A percentile compares a stretch with the other conserved stretches of the same genome.
phyloP scores from a whole-genome alignment of 2,888 invertebrate species.

The Drosophila nr. fundita region DNA sequence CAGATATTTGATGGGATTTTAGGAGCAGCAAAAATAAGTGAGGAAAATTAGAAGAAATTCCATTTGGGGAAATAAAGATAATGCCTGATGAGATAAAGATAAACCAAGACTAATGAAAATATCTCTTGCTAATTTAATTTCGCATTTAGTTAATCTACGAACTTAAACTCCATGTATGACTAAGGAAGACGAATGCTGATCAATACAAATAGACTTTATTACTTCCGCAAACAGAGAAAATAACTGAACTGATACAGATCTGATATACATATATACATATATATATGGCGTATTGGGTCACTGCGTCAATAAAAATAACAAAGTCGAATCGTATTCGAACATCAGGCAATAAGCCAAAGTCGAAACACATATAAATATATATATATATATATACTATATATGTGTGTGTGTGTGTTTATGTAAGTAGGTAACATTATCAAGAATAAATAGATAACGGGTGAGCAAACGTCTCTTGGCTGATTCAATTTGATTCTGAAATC shows the following conservation, averaged over 20 bases:
- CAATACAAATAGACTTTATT: neutral
- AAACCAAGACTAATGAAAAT: neutral
- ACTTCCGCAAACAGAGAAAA: neutral
- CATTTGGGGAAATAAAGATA: neutral
- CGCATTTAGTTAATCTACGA: neutral
- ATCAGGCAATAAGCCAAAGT: conserved; percentile 65
- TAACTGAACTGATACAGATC: conserved; percentile 9
- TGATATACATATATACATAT: neutral
- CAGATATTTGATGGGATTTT: neutral
- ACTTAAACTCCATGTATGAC: neutral
- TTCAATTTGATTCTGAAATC: conserved; percentile 60
- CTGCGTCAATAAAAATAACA: conserved; percentile 29
- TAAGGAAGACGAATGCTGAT: neutral
- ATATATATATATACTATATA: neutral
- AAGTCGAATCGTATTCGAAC: conserved; percentile 58
- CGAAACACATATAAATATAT: conserved; percentile 40
- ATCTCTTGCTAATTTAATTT: neutral
- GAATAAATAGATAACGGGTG: conserved; percentile 69
- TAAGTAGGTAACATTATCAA: conserved; percentile 65
- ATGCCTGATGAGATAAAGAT: neutral
- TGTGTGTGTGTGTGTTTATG: conserved; percentile 30
- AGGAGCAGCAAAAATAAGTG: neutral
- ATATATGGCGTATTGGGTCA: conserved; percentile 1
- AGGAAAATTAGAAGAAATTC: neutral
- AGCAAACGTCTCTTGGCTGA: conserved; percentile 52